A percentile compares a stretch with the other conserved stretches of the same genome.
These are phyloP conservation scores for Oryzias melastigma DNA, from an alignment of 2,113 vertebrate genomes.

Conservation along the genomic window DNA sequence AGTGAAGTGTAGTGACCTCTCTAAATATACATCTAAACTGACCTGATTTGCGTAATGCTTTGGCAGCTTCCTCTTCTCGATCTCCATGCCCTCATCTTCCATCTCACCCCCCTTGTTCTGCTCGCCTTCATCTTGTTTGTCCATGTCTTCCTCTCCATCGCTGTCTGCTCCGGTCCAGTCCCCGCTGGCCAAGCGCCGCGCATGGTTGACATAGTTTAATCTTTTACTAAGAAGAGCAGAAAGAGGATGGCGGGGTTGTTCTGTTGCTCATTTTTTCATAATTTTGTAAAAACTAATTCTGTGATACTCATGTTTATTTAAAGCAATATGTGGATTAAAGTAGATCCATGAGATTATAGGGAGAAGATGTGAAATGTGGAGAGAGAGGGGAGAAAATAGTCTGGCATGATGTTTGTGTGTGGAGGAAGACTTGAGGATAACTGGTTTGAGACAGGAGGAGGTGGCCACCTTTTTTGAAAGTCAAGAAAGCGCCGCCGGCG, in stretches of 20 bases:
- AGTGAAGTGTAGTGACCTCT: background rate
- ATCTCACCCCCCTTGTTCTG: constrained; percentile 40
- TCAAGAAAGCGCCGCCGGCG: constrained; percentile 84
- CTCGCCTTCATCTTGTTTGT: constrained; percentile 46
- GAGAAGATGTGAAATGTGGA: too few species aligned
- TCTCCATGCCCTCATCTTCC: constrained; percentile 87
- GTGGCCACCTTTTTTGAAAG: constrained; percentile 85
- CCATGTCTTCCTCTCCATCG: constrained; percentile 75
- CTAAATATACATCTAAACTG: constrained; percentile 17
- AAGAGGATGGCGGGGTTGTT: background rate
- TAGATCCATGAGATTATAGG: too few species aligned
- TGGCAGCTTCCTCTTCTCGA: constrained; percentile 87
- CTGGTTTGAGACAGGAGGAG: background rate
- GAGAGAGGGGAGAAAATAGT: too few species aligned
- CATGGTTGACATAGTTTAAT: constrained; percentile 95
- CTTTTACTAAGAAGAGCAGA: constrained; percentile 79
- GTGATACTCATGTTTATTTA: too few species aligned
- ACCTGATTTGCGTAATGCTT: constrained; percentile 96
- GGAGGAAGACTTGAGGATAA: too few species aligned
- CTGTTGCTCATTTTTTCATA: too few species aligned
- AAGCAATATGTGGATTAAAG: too few species aligned
- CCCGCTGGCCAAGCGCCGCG: constrained; percentile 88
- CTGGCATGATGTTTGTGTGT: too few species aligned
- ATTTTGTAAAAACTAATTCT: background rate
- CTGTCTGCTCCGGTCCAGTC: constrained; percentile 87